These are phyloP conservation scores for Drosophila gaucha DNA, from an alignment of 2,888 invertebrate genomes.

Conservation along the genomic window DNA sequence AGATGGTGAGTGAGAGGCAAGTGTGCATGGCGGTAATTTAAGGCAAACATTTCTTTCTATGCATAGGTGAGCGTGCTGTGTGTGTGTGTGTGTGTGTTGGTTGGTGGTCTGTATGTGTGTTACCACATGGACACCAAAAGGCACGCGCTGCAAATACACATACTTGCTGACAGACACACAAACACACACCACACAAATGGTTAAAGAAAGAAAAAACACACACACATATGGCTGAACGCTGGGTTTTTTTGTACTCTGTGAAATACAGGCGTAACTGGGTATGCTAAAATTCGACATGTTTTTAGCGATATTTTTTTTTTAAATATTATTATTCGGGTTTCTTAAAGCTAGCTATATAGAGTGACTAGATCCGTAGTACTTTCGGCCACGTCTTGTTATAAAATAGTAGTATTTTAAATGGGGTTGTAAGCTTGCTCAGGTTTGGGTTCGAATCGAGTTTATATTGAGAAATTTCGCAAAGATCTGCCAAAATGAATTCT, in stretches of 20 bases:
- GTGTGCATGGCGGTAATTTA: constrained; percentile 63
- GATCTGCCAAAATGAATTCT: too few relatives aligned
- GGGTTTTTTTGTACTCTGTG: background rate
- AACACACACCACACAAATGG: constrained; percentile 11
- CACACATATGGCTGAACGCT: constrained; percentile 19
- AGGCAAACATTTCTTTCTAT: constrained; percentile 74
- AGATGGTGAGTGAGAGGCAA: background rate
- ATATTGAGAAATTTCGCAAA: too few relatives aligned
- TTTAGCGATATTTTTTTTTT: background rate
- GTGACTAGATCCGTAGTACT: background rate
- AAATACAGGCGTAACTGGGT: too few relatives aligned
- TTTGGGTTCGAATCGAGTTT: too few relatives aligned
- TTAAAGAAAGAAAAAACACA: constrained; percentile 9
- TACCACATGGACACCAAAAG: constrained; percentile 61
- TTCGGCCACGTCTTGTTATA: background rate
- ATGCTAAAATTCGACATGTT: too few relatives aligned
- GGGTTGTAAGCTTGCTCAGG: too few relatives aligned
- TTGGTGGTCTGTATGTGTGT: constrained; percentile 36
- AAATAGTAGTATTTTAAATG: background rate
- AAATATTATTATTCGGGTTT: too few relatives aligned
- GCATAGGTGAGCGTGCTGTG: constrained; percentile 41
- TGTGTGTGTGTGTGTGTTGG: constrained; percentile 8
- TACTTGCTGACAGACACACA: constrained; percentile 28
- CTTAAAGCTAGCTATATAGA: background rate
- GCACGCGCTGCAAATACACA: constrained; percentile 48